A percentile compares a stretch with the other conserved stretches of the same genome.
phyloP scores from a whole-genome alignment of 2,888 invertebrate genomes.

The Eremobia ochroleuca region DNA sequence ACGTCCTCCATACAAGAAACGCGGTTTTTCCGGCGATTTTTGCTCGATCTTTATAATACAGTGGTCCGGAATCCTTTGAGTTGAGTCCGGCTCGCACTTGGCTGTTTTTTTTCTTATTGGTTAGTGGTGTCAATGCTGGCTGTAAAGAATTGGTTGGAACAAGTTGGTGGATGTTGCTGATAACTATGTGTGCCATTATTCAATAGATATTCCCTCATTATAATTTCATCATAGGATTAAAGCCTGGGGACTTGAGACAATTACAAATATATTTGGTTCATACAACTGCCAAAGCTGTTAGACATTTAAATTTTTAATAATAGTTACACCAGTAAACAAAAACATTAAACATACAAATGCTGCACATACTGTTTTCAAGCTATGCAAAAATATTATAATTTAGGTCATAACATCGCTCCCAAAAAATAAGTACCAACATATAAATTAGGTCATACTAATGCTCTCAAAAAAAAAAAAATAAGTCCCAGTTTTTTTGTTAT shows the following conservation, averaged over 20 bases:
- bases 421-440: conserved; percentile 18
- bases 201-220: not conserved
- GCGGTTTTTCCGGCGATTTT: not conserved
- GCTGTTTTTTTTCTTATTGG: not conserved
- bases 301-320: not conserved
- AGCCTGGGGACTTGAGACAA: not conserved
- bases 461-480: conserved; percentile 30
- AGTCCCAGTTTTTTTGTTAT: conserved; percentile 17
- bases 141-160: not conserved
- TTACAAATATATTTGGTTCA: not conserved
- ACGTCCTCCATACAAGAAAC: not conserved
- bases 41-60: not conserved
- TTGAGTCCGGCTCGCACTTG: not conserved
- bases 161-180: not conserved
- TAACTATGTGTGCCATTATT: not conserved
- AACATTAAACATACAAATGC: not conserved
- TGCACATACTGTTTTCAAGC: not conserved
- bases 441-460: conserved; percentile 11
- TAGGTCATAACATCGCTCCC: conserved; percentile 11
- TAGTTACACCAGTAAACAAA: not conserved
- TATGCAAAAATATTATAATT: conserved; percentile 3
- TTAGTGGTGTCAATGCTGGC: not conserved
- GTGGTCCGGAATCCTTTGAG: not conserved
- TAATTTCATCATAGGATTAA: not conserved
- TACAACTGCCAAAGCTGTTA: not conserved